Evolutionary conservation across 2,797 vertebrate species (phyloP).

Genomic region (Zonotrichia albicollis): DNA sequence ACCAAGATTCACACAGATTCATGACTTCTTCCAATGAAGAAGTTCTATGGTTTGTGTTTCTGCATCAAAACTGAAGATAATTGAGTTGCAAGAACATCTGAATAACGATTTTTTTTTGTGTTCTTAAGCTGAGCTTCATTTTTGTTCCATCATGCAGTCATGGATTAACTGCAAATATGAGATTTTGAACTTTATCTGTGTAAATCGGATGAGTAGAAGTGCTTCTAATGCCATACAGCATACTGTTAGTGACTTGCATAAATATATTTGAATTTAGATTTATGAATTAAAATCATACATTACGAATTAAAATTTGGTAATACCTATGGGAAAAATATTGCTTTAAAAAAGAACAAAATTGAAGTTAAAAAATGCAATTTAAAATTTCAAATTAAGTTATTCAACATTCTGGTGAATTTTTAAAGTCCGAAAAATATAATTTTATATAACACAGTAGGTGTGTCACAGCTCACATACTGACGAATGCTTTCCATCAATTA

Average conservation of each 20-base stretch:
- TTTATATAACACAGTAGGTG: not conserved
- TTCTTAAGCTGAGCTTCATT: not conserved
- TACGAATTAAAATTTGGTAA: not conserved
- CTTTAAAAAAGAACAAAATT: not conserved
- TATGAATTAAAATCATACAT: not conserved
- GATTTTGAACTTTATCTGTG: not conserved
- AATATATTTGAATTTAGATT: not conserved
- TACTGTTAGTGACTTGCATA: not conserved
- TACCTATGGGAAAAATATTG: not conserved
- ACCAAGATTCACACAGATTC: not conserved
- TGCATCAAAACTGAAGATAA: not conserved
- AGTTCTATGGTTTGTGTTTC: not conserved
- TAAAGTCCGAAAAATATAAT: not conserved
- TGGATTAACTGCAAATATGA: not conserved
- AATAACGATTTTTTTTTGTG: not conserved
- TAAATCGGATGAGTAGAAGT: not conserved
- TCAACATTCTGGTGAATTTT: not conserved
- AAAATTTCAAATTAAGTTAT: not conserved
- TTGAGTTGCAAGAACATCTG: not conserved
- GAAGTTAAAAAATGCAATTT: not conserved
- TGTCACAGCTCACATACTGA: not conserved
- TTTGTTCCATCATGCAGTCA: not conserved
- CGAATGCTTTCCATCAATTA: not conserved
- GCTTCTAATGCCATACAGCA: not conserved
- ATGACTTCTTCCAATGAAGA: not conserved